Evolutionary conservation across 2,888 invertebrate genomes (phyloP).

Genomic region (Cecidostiba fungosa): DNA sequence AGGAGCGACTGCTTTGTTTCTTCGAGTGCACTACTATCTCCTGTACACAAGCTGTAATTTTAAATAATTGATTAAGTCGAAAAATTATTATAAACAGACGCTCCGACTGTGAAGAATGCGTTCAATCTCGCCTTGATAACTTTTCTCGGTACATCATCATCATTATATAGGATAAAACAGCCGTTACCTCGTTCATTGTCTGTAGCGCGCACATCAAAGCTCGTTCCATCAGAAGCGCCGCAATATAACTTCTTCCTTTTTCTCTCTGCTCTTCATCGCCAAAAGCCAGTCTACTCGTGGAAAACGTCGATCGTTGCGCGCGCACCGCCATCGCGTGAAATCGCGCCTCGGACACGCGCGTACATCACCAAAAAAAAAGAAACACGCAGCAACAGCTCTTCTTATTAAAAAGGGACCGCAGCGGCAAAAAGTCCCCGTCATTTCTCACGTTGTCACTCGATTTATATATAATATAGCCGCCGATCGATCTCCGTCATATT

Average conservation of each 20-base stretch:
- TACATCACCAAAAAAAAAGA: neutral
- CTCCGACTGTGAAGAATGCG: neutral
- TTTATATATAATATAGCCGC: neutral
- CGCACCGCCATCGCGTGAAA: constrained; percentile 67
- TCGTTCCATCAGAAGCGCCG: constrained; percentile 12
- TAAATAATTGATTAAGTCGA: constrained; percentile 4
- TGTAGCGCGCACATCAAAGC: neutral
- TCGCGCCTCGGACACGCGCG: constrained; percentile 62
- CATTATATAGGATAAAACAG: constrained; percentile 9
- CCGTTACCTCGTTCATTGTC: neutral
- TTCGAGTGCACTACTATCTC: neutral
- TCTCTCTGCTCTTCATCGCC: neutral
- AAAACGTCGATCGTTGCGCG: constrained; percentile 29
- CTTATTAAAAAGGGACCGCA: constrained; percentile 34
- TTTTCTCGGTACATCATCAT: constrained; percentile 20
- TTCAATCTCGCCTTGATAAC: constrained; percentile 24
- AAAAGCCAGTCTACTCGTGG: constrained; percentile 22
- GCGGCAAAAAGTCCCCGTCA: neutral
- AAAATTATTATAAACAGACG: neutral
- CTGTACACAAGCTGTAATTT: neutral
- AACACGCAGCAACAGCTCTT: too few relatives aligned
- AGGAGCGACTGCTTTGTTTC: neutral
- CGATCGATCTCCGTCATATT: constrained; percentile 27
- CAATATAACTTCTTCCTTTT: neutral
- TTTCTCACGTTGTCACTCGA: constrained; percentile 51